Evolutionary conservation across 2,113 vertebrate genomes (phyloP).

Genomic region (Emydocephalus ijimae): DNA sequence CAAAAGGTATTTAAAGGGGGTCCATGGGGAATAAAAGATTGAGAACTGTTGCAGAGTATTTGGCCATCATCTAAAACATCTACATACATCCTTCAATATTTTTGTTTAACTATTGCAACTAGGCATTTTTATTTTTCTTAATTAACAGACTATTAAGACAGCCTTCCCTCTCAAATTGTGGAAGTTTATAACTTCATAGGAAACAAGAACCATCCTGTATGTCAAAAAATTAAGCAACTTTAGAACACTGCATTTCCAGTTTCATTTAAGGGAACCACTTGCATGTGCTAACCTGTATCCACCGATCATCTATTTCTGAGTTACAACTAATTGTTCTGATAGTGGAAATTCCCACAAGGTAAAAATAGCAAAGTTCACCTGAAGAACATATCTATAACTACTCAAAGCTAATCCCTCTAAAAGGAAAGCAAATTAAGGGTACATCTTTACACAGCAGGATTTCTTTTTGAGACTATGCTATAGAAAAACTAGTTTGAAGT

Average conservation of each 20-base stretch:
- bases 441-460: background rate
- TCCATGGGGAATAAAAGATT: background rate
- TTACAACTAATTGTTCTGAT: background rate
- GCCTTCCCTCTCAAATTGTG: background rate
- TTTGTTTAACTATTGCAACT: background rate
- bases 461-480: background rate
- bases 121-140: background rate
- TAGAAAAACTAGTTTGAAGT: background rate
- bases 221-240: background rate
- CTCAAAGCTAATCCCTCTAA: background rate
- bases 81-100: background rate
- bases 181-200: background rate
- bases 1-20: background rate
- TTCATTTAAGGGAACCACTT: background rate
- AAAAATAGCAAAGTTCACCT: slow-evolving; percentile 9
- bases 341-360: background rate
- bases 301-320: background rate
- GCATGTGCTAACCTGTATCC: background rate
- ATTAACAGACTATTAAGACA: background rate
- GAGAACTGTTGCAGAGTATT: background rate
- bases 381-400: background rate
- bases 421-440: background rate
- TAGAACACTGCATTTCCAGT: background rate
- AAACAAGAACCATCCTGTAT: background rate
- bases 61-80: background rate